phyloP scores from a whole-genome alignment of 2,797 vertebrate genomes.

The Ctenosaura bakeri region DNA sequence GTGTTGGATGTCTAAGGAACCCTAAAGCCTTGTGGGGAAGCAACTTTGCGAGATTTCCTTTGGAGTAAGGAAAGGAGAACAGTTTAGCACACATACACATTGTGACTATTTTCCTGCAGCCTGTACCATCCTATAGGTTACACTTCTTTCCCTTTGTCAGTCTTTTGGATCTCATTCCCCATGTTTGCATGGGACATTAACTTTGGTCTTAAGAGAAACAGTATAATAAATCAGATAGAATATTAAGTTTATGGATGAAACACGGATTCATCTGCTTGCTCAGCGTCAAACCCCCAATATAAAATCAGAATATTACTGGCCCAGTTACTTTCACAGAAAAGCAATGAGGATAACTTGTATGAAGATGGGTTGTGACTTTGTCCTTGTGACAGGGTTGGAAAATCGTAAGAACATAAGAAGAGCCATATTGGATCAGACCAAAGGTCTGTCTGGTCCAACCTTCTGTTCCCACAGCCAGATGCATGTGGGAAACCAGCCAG shows the following conservation, averaged over 20 bases:
- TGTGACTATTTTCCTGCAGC: not conserved
- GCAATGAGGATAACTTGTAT: not conserved
- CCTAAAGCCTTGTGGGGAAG: not conserved
- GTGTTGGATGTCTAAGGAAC: too few species aligned
- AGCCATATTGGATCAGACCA: too few species aligned
- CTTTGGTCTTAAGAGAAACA: not conserved
- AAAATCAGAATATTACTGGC: not conserved
- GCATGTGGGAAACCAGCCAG: too few species aligned
- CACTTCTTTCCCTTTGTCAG: not conserved
- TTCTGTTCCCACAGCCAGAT: too few species aligned
- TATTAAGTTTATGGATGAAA: not conserved
- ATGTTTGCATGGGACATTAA: not conserved
- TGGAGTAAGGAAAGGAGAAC: not conserved
- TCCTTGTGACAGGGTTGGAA: not conserved
- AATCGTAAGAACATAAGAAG: too few species aligned
- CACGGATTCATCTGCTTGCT: not conserved
- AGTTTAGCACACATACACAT: not conserved
- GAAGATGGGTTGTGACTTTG: not conserved
- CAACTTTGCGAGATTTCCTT: not conserved
- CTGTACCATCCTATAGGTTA: not conserved
- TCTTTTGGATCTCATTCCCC: not conserved
- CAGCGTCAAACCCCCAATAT: not conserved
- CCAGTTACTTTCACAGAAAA: not conserved
- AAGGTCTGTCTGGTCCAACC: too few species aligned
- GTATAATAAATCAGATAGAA: not conserved